A percentile compares a stretch with the other conserved stretches of the same genome.
Evolutionary conservation across 1,140 invertebrate species (phyloP).

Genomic region (Trypoxylus dichotomus): DNA sequence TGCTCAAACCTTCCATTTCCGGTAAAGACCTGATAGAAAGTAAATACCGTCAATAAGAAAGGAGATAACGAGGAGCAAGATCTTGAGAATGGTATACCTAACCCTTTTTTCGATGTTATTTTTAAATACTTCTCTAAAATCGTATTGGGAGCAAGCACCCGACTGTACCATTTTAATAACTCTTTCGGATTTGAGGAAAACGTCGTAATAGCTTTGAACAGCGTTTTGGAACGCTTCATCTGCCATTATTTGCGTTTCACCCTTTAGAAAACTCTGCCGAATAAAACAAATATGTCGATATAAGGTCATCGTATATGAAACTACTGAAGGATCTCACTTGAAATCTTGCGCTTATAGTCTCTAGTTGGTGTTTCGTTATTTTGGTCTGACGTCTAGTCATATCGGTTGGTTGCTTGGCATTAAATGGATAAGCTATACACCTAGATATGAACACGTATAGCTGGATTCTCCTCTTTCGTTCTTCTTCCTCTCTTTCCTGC

Average conservation of each 20-base stretch:
- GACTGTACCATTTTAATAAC: slow-evolving; percentile 94
- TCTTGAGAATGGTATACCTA: slow-evolving; percentile 60
- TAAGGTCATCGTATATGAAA: neutral
- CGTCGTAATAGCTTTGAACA: slow-evolving; percentile 95
- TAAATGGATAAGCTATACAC: slow-evolving; percentile 98
- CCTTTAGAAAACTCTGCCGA: slow-evolving; percentile 82
- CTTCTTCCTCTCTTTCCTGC: slow-evolving; percentile 89
- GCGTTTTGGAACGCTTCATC: slow-evolving; percentile 99
- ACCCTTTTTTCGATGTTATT: slow-evolving; percentile 97
- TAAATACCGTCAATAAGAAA: neutral
- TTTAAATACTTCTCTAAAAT: slow-evolving; percentile 98
- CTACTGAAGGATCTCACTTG: slow-evolving; percentile 63
- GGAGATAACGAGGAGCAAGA: neutral
- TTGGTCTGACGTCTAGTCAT: slow-evolving; percentile 92
- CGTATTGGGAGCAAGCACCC: slow-evolving; percentile 95
- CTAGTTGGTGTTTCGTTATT: slow-evolving; percentile 94
- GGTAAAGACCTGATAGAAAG: slow-evolving; percentile 78
- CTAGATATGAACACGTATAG: slow-evolving; percentile 98
- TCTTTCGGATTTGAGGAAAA: slow-evolving; percentile 95
- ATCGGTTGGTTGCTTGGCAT: slow-evolving; percentile 98
- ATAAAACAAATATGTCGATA: neutral
- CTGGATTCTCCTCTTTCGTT: slow-evolving; percentile 89
- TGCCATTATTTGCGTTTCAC: slow-evolving; percentile 96
- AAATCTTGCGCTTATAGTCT: slow-evolving; percentile 93
- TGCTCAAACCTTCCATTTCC: slow-evolving; percentile 98